These are phyloP conservation scores for Holothuria scabra DNA, from an alignment of 53 echinoderm and acorn worm genomes.

Conservation along the genomic window DNA sequence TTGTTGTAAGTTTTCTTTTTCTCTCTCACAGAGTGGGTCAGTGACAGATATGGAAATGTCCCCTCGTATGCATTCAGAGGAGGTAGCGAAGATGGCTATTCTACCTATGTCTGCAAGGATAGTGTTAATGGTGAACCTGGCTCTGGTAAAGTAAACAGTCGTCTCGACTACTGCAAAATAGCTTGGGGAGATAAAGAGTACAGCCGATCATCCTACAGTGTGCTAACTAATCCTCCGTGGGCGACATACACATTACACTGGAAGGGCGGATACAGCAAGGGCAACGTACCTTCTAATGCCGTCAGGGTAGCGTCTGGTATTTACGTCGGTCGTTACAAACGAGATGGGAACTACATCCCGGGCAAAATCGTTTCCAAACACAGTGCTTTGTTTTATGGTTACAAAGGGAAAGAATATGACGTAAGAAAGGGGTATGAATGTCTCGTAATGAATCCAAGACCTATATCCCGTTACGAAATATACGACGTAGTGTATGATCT, in stretches of 20 bases:
- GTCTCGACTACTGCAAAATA: constrained; percentile 5
- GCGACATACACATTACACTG: constrained; percentile 1
- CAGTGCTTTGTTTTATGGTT: constrained; percentile 16
- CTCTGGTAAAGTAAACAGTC: not conserved
- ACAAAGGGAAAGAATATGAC: constrained; percentile 16
- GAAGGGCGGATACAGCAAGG: not conserved
- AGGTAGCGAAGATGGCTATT: not conserved
- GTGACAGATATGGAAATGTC: not conserved
- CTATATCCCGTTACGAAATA: not conserved
- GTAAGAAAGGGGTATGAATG: not conserved
- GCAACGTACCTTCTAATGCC: not conserved
- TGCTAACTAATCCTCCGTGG: constrained; percentile 2
- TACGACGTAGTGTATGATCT: constrained; percentile 8
- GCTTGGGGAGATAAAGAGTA: constrained; percentile 25
- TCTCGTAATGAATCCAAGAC: not conserved
- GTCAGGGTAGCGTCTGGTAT: not conserved
- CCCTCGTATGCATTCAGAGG: constrained; percentile 4
- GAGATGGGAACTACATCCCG: not conserved
- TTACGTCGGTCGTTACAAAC: constrained; percentile 30
- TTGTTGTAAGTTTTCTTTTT: too few relatives aligned
- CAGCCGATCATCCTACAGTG: not conserved
- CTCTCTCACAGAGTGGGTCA: constrained; percentile 1
- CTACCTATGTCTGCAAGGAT: not conserved
- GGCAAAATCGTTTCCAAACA: constrained; percentile 11
- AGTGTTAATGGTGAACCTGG: constrained; percentile 1